Conservation (phyloP, 2,113 vertebrate genomes). For the Pangasianodon gigas region DNA sequence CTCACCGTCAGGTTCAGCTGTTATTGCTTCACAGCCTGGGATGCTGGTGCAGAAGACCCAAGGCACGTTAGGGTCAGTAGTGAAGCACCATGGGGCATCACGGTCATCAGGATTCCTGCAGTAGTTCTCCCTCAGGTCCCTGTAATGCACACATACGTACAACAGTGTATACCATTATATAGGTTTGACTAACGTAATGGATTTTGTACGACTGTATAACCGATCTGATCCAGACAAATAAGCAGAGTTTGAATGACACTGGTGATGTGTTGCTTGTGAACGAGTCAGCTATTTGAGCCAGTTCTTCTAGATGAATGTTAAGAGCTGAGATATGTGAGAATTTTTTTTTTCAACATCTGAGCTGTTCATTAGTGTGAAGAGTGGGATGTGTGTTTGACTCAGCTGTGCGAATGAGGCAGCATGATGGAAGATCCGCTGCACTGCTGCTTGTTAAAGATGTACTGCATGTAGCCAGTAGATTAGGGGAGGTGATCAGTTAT, state of each 20-base stretch:
- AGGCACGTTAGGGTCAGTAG: constrained; percentile 87
- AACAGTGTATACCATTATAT: neutral
- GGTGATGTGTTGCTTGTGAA: neutral
- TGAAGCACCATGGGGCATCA: constrained; percentile 97
- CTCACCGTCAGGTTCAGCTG: constrained; percentile 65
- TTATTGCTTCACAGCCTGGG: constrained; percentile 80
- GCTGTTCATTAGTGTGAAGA: constrained; percentile 24
- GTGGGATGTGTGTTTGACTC: constrained; percentile 20
- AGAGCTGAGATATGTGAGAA: neutral
- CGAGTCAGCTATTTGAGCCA: neutral
- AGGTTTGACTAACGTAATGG: neutral
- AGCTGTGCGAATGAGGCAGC: neutral
- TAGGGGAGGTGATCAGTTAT: constrained; percentile 5
- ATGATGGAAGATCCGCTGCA: neutral
- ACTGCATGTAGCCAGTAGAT: neutral
- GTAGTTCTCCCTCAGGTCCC: constrained; percentile 94
- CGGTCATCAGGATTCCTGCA: constrained; percentile 96
- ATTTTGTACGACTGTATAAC: too few species aligned
- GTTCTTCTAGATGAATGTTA: neutral
- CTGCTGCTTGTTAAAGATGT: neutral
- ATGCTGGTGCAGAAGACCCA: constrained; percentile 91
- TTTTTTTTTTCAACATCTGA: neutral
- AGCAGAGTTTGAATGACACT: neutral
- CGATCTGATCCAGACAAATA: neutral
- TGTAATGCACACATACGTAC: constrained; percentile 59